A percentile compares a stretch with the other conserved stretches of the same genome.
These are phyloP conservation scores for Myathropa florea DNA, from an alignment of 2,888 invertebrate genomes.

Conservation along the genomic window DNA sequence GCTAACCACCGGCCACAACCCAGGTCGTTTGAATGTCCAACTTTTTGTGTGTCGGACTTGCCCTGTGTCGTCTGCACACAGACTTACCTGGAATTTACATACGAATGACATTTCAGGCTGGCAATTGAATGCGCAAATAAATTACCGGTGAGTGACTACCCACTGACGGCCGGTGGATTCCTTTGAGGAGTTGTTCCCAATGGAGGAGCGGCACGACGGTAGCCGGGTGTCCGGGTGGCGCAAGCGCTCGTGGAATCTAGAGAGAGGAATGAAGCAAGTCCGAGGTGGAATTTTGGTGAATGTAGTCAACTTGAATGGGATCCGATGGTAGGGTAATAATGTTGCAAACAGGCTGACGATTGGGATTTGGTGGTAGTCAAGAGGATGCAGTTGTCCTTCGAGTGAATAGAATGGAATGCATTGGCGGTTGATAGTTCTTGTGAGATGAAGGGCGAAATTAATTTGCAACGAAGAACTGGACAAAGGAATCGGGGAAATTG, in stretches of 20 bases:
- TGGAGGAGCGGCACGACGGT: background rate
- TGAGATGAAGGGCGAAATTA: background rate
- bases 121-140: constrained; percentile 80
- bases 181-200: constrained; percentile 39
- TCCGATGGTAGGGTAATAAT: background rate
- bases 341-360: background rate
- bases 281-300: constrained; percentile 11
- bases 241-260: background rate
- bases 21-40: background rate
- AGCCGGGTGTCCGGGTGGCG: background rate
- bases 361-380: background rate
- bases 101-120: constrained; percentile 68
- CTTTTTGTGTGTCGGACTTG: background rate
- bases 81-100: constrained; percentile 54
- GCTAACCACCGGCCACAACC: background rate
- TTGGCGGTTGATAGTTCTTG: background rate
- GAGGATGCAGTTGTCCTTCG: background rate
- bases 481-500: background rate
- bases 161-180: constrained; percentile 67
- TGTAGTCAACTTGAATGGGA: constrained; percentile 5
- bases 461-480: background rate
- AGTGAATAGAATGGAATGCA: background rate
- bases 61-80: constrained; percentile 1
- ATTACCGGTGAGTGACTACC: constrained; percentile 74
- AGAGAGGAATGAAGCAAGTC: constrained; percentile 9